phyloP scores from a whole-genome alignment of 1,140 invertebrate species.

The Nixonia krombeini region DNA sequence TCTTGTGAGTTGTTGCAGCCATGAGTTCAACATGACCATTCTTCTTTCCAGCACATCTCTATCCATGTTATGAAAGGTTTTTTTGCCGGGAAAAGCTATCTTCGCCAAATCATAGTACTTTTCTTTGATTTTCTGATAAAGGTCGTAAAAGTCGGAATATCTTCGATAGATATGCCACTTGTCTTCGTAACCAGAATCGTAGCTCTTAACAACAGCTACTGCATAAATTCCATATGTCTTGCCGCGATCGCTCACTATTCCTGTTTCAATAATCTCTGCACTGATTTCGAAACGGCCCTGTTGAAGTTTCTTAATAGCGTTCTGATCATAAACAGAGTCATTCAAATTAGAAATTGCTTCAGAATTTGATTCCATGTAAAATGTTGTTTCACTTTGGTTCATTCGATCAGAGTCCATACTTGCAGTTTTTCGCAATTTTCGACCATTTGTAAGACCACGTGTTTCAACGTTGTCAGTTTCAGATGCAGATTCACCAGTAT shows the following conservation, averaged over 20 bases:
- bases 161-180: conserved; percentile 85
- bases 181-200: conserved; percentile 77
- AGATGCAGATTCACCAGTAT: conserved; percentile 14
- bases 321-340: conserved; percentile 58
- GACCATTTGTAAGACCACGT: conserved; percentile 18
- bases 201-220: conserved; percentile 81
- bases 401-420: conserved; percentile 53
- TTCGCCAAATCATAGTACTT: conserved; percentile 86
- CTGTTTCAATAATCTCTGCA: conserved; percentile 82
- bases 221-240: conserved; percentile 93
- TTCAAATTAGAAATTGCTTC: conserved; percentile 58
- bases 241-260: conserved; percentile 83
- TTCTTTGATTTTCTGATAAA: conserved; percentile 84
- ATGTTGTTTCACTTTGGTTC: conserved; percentile 45
- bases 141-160: conserved; percentile 94
- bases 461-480: conserved; percentile 44
- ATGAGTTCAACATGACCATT: conserved; percentile 87
- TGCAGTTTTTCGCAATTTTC: conserved; percentile 34
- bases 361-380: conserved; percentile 53
- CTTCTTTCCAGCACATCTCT: conserved; percentile 88
- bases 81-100: conserved; percentile 91
- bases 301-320: conserved; percentile 72
- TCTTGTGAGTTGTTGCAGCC: conserved; percentile 81
- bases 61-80: conserved; percentile 94
- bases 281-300: conserved; percentile 75